A percentile compares a stretch with the other conserved stretches of the same genome.
Conservation (phyloP, 2,797 vertebrate genomes). For the Catamblyrhynchus diadema region DNA sequence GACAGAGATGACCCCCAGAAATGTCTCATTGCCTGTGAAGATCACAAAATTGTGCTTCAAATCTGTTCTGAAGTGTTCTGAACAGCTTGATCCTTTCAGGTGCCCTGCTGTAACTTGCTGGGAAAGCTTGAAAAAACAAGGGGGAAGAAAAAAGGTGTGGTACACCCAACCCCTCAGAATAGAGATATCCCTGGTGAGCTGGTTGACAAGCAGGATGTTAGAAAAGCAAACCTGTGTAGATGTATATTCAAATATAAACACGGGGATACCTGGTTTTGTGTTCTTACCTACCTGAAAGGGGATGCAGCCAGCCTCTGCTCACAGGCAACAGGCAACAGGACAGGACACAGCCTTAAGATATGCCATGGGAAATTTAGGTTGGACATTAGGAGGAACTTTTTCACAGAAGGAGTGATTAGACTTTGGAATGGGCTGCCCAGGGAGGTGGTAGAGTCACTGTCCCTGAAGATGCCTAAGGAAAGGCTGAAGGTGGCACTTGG, state of each 20-base stretch:
- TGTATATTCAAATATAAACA: fast-evolving
- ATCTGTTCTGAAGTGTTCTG: not conserved
- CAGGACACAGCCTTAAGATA: not conserved
- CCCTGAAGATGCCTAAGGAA: not conserved
- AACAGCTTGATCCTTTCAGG: not conserved
- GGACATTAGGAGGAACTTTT: not conserved
- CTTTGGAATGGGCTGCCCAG: not conserved
- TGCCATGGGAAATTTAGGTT: not conserved
- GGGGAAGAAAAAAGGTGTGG: not conserved
- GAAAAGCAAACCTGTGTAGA: fast-evolving
- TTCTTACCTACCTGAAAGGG: not conserved
- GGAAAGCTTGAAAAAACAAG: not conserved
- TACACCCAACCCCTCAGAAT: not conserved
- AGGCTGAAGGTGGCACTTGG: not conserved
- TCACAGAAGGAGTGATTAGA: not conserved
- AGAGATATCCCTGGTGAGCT: not conserved
- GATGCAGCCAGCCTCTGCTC: not conserved
- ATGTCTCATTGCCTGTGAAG: not conserved
- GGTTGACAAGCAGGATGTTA: not conserved
- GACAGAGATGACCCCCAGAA: not conserved
- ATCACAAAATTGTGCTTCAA: not conserved
- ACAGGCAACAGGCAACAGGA: not conserved
- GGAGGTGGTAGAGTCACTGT: not conserved
- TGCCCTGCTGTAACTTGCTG: not conserved
- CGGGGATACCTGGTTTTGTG: fast-evolving